Evolutionary conservation across 2,113 vertebrate species (phyloP), one percentile per base, ranked within the genome.

Genomic region (Plestiodon gilberti): DNA sequence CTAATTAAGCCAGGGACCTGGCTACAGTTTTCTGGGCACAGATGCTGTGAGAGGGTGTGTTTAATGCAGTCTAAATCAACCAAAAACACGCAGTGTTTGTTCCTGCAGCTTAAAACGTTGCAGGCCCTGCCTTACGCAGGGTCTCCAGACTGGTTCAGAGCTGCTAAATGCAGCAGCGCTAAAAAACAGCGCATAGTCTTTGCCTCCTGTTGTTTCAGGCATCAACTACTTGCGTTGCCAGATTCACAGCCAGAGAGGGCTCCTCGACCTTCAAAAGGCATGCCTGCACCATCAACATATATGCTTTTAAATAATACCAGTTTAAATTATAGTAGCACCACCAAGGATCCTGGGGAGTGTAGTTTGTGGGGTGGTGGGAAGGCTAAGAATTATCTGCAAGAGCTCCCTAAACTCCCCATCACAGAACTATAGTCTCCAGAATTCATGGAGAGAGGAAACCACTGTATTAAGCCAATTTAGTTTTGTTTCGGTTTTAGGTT

Each of bases 11-110:
- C 87, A 88, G 77, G 61, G 82, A 81, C 14, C 87, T 88, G 87
- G 82, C 82, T 87, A 84, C 82, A 57, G 62, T 18, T 74, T 79
- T 84, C 59, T 43, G 38, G 69, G 62, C 87, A 88, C 87, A 88
- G 87, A 88, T 88, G 77, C 87, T 88, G 87, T 88, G 87, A 33
- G 59, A 55, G 35, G 82, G 67, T 74, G 52, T 23, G 11, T 25
- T 6, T 40, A 59, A 84, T 67, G 82, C 82, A 80, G 59, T 40
- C 87, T 84, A 33, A 11, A 38, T 57, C 3, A 7, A 82, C 35
- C 18, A 79, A 75, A 86, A n/a, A 59, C 65, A 61, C 78, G 28
- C 70, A 48, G 82, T 76, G 82, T 61, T 52, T 43, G 65, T 57
- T 43, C 25, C 43, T 52, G 20, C 76, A 38, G 59, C 25, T 73